Evolutionary conservation across 2,888 invertebrate species (phyloP), one percentile per base, ranked within the genome.

Genomic region (Drosophila heteroneura): DNA sequence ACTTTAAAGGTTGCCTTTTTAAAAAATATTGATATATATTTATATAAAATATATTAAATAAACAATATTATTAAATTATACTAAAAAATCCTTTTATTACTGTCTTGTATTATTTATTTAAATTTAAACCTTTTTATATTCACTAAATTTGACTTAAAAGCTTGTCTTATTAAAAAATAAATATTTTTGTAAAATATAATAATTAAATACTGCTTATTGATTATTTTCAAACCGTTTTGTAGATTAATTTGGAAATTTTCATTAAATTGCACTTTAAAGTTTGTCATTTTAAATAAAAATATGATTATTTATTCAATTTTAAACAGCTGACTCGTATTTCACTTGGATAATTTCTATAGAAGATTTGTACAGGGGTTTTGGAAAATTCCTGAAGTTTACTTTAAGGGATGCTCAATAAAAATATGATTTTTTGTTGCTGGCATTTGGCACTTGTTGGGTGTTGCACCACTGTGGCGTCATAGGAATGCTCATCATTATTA

Each of bases 401-500:
- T 47, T 22, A 47, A n/a, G 10, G 41, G 4, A 1, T n/a, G n/a
- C n/a, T 5, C 41, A 41, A 41, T 12, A 22, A 12, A 9, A 47
- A 7, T 16, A 9, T 0, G 7, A 16, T 22, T 16, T 16, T n/a
- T 22, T 12, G 22, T 44, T 22, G 22, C 22, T 44, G 44, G 3
- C 44, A 44, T 1, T 14, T 47, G 9, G 22, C 22, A 26, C 22
- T 47, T 47, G 22, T 16, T 47, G 47, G 16, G 6, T 12, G 7
- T 22, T n/a, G 30, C 14, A 44, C 30, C 30, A 58, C 58, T 44
- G 58, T 58, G 56, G 44, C 33, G 37, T 65, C 56, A 68, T 63
- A 30, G 52, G 63, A 51, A 63, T 68, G 49, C 51, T 60, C 33
- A 60, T 58, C 72, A 75, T 85, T 84, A 80, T 86, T 76, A 84